phyloP scores from a whole-genome alignment of 2,888 invertebrate species.

The Coleophora flavipennella region DNA sequence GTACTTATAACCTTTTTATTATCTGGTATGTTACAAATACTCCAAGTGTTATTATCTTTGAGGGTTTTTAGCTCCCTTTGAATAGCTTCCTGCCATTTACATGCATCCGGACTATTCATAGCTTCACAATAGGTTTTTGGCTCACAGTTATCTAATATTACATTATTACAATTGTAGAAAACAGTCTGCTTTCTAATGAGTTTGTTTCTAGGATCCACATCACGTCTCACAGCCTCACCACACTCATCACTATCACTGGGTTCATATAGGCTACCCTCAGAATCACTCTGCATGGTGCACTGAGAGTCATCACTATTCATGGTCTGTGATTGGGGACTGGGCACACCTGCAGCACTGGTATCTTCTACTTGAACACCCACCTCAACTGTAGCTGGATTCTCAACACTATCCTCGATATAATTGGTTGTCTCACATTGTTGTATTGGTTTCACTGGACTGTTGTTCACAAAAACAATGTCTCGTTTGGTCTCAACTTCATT shows the following conservation, averaged over 20 bases:
- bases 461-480: constrained; percentile 10
- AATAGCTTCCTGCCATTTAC: constrained; percentile 9
- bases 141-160: constrained; percentile 2
- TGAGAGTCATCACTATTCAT: too few species aligned
- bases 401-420: too few species aligned
- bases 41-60: constrained; percentile 12
- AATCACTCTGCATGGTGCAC: too few species aligned
- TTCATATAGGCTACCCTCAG: too few species aligned
- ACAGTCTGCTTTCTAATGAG: constrained; percentile 9
- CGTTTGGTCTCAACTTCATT: constrained; percentile 11
- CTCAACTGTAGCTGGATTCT: too few species aligned
- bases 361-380: too few species aligned
- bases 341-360: too few species aligned
- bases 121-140: constrained; percentile 13
- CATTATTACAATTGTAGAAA: constrained; percentile 12
- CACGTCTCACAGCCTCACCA: background rate
- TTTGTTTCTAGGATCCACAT: background rate
- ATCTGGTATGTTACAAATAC: background rate
- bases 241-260: constrained; percentile 1
- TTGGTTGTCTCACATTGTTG: too few species aligned
- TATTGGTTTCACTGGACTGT: too few species aligned
- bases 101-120: constrained; percentile 2
- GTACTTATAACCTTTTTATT: constrained; percentile 1
- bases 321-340: too few species aligned
- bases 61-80: constrained; percentile 6